These are phyloP conservation scores for Pimephales promelas DNA, from an alignment of 2,113 vertebrate species.

Conservation along the genomic window DNA sequence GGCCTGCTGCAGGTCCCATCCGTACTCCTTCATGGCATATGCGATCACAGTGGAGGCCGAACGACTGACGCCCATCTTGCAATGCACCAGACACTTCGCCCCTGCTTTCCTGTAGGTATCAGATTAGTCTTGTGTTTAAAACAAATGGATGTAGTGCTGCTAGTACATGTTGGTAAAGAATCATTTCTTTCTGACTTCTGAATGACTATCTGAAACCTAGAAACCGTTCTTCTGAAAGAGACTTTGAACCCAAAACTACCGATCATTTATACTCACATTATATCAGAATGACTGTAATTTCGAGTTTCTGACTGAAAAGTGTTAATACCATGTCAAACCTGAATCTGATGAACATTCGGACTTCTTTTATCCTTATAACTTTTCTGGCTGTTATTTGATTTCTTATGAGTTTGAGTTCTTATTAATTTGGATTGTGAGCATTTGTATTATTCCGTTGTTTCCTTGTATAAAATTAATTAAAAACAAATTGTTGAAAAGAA, in stretches of 20 bases:
- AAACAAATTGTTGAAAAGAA: too few species aligned
- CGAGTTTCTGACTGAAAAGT: not conserved
- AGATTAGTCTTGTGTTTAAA: not conserved
- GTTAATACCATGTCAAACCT: not conserved
- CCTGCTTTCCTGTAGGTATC: constrained; percentile 49
- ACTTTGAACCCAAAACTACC: not conserved
- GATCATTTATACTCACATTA: not conserved
- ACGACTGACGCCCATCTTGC: constrained; percentile 98
- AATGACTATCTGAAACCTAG: not conserved
- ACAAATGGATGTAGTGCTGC: not conserved
- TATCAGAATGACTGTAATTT: not conserved
- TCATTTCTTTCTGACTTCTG: too few species aligned
- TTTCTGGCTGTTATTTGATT: not conserved
- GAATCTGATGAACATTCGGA: too few species aligned
- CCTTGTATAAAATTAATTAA: too few species aligned
- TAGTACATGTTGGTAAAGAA: not conserved
- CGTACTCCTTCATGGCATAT: constrained; percentile 98
- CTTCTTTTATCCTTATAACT: not conserved
- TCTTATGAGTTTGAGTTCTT: not conserved
- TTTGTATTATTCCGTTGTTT: too few species aligned
- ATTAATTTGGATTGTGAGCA: not conserved
- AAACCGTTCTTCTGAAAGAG: not conserved
- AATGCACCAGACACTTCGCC: constrained; percentile 89
- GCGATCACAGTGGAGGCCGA: constrained; percentile 97
- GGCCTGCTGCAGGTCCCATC: constrained; percentile 93